Evolutionary conservation across 2,888 invertebrate genomes (phyloP), one percentile per base, ranked within the genome.

Genomic region (Andrena minutula): DNA sequence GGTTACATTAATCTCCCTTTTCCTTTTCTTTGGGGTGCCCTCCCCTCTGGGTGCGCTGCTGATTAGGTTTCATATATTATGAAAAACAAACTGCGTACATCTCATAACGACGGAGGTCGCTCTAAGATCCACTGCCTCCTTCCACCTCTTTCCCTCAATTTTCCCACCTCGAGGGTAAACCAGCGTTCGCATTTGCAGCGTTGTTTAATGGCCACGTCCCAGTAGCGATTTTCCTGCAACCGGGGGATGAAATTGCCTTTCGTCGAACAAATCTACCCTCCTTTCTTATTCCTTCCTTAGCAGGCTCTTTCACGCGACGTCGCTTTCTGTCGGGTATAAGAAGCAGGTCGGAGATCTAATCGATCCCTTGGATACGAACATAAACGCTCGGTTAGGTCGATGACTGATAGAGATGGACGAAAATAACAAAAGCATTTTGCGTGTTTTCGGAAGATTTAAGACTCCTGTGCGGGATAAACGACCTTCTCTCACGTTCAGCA

Each of bases 311-410:
- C 10, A 56, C 23, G 56, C 26, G 61, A 32, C 56, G 47, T 41
- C 69, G 66, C 60, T 77, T 80, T 64, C 51, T 12, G 60, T 68
- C 61, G 65, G 64, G 64, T 32, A 66, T 63, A 71, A 61, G 23
- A 23, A 61, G 61, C 35, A 77, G 79, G 68, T 81, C 70, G 77
- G 82, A 74, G 78, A 79, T 73, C 60, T 82, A 56, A 56, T 56
- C 56, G 56, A 56, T 56, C 10, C 23, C 84, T 85, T 78, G 58
- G 64, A 85, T 81, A 79, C 81, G 80, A 86, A 90, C 69, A 84
- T 90, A 89, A 90, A 90, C 89, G 90, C 73, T 84, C 86, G 73
- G 84, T 83, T 72, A 86, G 90, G 89, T 90, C 90, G 89, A 89
- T 89, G 87, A 88, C 30, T 71, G 49, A 23, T n/a, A 5, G 10